Conservation (phyloP, 2,888 invertebrate genomes). For the Trilocha varians region DNA sequence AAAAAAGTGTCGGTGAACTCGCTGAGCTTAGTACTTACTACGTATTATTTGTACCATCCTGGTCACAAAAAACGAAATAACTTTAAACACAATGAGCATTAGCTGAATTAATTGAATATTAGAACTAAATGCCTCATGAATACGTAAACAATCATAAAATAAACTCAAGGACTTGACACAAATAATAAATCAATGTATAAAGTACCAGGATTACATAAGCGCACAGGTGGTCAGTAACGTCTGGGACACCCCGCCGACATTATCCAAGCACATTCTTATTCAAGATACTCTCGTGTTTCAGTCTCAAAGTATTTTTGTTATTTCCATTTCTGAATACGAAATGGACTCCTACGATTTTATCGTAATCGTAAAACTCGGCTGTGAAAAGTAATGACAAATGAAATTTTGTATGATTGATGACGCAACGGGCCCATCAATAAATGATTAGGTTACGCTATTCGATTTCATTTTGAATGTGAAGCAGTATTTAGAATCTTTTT, state of each 20-base stretch:
- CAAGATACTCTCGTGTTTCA: not conserved
- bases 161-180: not conserved
- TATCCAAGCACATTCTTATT: not conserved
- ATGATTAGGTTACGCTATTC: not conserved
- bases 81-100: too few species aligned
- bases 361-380: not conserved
- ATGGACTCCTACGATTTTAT: too few species aligned
- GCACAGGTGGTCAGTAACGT: conserved; percentile 4
- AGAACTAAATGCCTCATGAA: too few species aligned
- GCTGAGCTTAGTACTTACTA: too few species aligned
- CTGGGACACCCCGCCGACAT: not conserved
- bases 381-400: not conserved
- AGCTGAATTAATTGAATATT: too few species aligned
- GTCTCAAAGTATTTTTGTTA: not conserved
- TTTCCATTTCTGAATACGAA: not conserved
- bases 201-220: conserved; percentile 6
- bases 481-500: not conserved
- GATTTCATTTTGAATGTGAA: not conserved
- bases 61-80: too few species aligned
- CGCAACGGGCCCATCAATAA: not conserved
- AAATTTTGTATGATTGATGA: not conserved
- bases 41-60: too few species aligned
- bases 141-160: not conserved
- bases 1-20: too few species aligned
- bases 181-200: conserved; percentile 5